phyloP scores from a whole-genome alignment of 2,113 vertebrate genomes.

The Saimiri boliviensis region DNA sequence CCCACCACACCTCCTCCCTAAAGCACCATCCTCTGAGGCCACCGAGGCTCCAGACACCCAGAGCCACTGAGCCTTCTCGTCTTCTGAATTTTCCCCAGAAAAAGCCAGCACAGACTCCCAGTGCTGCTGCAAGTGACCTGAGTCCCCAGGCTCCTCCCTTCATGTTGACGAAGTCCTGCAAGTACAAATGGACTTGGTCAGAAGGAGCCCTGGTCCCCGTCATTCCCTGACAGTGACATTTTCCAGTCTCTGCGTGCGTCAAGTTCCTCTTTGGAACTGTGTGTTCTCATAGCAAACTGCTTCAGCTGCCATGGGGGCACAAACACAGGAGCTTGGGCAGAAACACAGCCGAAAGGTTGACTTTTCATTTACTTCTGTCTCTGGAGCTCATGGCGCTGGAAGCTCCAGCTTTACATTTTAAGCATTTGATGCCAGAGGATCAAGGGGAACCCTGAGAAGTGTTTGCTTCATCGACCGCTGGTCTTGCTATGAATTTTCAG shows the following conservation, averaged over 20 bases:
- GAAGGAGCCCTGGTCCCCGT: background rate
- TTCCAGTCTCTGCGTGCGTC: no score
- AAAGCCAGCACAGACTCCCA: background rate
- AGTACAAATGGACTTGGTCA: constrained; percentile 33
- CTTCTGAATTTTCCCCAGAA: constrained; percentile 15
- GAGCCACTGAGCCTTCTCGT: background rate
- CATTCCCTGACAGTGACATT: constrained; percentile 14
- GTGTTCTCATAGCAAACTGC: constrained; percentile 48
- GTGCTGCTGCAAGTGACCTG: background rate
- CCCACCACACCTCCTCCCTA: background rate
- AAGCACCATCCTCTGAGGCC: background rate
- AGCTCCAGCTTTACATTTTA: constrained; percentile 69
- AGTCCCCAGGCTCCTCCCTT: background rate
- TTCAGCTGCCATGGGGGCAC: background rate
- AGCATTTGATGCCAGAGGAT: constrained; percentile 70
- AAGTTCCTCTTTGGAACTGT: no score
- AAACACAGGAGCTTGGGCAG: background rate
- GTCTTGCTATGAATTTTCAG: constrained; percentile 37
- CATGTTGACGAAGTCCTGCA: background rate
- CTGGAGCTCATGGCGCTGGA: background rate
- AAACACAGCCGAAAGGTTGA: constrained; percentile 37
- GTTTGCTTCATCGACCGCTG: constrained; percentile 61
- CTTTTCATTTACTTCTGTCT: constrained; percentile 67
- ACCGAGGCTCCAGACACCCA: background rate
- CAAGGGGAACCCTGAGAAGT: constrained; percentile 66